phyloP scores from a whole-genome alignment of 2,797 vertebrate species.

The Peromyscus attwateri region DNA sequence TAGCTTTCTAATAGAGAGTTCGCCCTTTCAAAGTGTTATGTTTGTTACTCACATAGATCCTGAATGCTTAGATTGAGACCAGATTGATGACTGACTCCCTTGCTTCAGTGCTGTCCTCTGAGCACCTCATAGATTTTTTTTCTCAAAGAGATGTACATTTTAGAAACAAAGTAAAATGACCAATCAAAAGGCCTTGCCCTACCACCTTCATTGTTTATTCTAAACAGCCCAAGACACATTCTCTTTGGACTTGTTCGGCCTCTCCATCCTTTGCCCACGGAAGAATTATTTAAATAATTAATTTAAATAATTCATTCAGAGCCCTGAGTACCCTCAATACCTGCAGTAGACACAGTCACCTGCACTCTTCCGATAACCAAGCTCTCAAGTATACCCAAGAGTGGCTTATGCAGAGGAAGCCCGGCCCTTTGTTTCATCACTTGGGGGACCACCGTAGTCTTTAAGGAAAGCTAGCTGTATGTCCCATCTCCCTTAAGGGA shows the following conservation, averaged over 20 bases:
- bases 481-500: neutral
- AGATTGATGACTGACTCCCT: neutral
- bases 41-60: neutral
- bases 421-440: neutral
- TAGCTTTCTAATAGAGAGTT: neutral
- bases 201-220: neutral
- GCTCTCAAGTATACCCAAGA: neutral
- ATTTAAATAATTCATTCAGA: neutral
- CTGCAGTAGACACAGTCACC: neutral
- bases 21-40: neutral
- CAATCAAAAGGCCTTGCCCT: neutral
- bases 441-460: neutral
- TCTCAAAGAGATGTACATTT: neutral
- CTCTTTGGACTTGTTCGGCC: neutral
- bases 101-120: neutral
- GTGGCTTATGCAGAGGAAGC: neutral
- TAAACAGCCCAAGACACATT: neutral
- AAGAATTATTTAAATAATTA: neutral
- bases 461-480: neutral
- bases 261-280: neutral
- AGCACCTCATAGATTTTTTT: neutral
- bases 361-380: neutral
- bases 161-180: neutral
- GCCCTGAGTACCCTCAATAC: neutral
- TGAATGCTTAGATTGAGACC: neutral